phyloP scores from a whole-genome alignment of 1,140 invertebrate genomes.

The Drosophila littoralis region DNA sequence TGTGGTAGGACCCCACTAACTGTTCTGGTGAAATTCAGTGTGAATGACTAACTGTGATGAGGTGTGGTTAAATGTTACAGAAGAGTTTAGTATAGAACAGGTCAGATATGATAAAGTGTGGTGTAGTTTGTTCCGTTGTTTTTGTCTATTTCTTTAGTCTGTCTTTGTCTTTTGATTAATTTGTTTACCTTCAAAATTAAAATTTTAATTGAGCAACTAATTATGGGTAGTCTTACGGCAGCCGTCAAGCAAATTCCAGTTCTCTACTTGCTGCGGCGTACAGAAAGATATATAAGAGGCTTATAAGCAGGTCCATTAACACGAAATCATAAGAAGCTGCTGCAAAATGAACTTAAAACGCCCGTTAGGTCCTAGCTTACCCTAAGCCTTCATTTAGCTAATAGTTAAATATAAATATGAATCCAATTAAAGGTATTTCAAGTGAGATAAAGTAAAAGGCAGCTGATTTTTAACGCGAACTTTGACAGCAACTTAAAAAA shows the following conservation, averaged over 20 bases:
- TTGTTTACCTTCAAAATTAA: constrained; percentile 1
- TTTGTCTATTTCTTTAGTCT: background rate
- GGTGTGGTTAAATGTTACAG: too few relatives aligned
- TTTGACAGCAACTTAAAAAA: background rate
- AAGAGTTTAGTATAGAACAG: too few relatives aligned
- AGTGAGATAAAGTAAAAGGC: background rate
- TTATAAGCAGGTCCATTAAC: constrained; percentile 1
- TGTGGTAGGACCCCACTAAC: too few relatives aligned
- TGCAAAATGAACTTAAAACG: too few relatives aligned
- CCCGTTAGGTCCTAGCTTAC: too few relatives aligned
- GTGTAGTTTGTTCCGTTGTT: background rate
- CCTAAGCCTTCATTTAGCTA: too few relatives aligned
- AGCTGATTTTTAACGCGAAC: background rate
- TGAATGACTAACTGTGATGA: too few relatives aligned
- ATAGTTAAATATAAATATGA: too few relatives aligned
- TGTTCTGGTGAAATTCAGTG: too few relatives aligned
- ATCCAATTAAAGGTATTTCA: too few relatives aligned
- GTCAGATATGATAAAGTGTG: too few relatives aligned
- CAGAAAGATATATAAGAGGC: background rate
- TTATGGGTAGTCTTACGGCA: constrained; percentile 12
- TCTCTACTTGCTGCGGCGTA: background rate
- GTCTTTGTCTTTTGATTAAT: constrained; percentile 19
- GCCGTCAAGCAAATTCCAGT: constrained; percentile 21
- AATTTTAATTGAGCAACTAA: constrained; percentile 27
- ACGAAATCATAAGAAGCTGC: background rate